Conservation (phyloP, 30 jellyfish, hydroid and myxozoan genomes). For the Sanderia malayensis region DNA sequence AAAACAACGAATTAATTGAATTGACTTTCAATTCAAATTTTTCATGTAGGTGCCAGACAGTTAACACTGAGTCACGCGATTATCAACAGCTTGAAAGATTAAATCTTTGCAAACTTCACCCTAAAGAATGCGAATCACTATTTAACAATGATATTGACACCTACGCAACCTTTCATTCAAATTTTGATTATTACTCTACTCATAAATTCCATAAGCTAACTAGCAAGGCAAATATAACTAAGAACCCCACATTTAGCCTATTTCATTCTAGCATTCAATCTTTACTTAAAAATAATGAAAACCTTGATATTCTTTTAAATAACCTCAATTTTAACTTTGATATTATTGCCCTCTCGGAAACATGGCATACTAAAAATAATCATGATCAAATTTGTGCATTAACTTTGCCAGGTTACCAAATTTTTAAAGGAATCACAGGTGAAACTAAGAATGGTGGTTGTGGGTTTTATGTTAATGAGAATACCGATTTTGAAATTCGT, state of each 20-base stretch:
- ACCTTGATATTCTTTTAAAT: neutral
- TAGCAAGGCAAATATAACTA: slow-evolving; percentile 1
- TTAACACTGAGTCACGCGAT: slow-evolving; percentile 2
- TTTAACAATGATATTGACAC: slow-evolving; percentile 12
- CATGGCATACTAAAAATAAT: slow-evolving; percentile 21
- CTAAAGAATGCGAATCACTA: neutral
- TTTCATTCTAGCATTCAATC: slow-evolving; percentile 11
- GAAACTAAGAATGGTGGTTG: slow-evolving; percentile 14
- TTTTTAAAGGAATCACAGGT: slow-evolving; percentile 7
- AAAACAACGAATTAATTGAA: slow-evolving; percentile 2
- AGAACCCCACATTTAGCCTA: slow-evolving; percentile 16
- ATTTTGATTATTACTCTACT: neutral
- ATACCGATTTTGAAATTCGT: slow-evolving; percentile 2
- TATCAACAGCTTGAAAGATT: slow-evolving; percentile 1
- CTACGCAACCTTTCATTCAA: slow-evolving; percentile 11
- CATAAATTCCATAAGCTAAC: slow-evolving; percentile 14
- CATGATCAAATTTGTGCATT: slow-evolving; percentile 4
- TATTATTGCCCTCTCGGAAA: slow-evolving; percentile 26
- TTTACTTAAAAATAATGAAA: neutral
- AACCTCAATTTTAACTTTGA: slow-evolving; percentile 20
- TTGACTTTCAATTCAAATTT: slow-evolving; percentile 12
- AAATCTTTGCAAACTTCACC: neutral
- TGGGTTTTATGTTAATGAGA: slow-evolving; percentile 19
- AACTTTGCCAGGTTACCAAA: slow-evolving; percentile 6
- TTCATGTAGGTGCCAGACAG: slow-evolving; percentile 22